phyloP scores from a whole-genome alignment of 1,140 invertebrate genomes.

The Tetramorium simillimum region DNA sequence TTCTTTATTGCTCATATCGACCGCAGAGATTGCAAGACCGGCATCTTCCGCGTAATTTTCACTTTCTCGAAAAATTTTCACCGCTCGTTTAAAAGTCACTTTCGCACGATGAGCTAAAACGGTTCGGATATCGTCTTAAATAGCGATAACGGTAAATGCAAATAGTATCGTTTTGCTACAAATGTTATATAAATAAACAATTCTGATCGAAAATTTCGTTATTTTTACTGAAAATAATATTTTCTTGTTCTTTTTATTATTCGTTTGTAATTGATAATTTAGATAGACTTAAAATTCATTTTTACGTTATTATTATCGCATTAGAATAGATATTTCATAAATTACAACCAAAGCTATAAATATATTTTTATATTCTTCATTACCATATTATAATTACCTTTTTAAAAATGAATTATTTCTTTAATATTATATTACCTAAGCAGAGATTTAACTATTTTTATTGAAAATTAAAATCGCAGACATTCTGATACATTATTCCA shows the following conservation, averaged over 20 bases:
- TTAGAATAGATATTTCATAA: background rate
- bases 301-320: background rate
- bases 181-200: background rate
- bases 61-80: constrained; percentile 44
- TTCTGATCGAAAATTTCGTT: background rate
- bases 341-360: background rate
- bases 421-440: background rate
- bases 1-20: constrained; percentile 51
- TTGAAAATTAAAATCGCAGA: background rate
- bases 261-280: background rate
- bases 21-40: constrained; percentile 30
- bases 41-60: constrained; percentile 52
- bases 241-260: background rate
- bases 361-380: background rate
- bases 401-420: background rate
- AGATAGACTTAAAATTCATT: background rate
- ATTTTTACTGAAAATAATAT: constrained; percentile 9
- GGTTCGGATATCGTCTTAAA: constrained; percentile 11
- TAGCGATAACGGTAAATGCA: background rate
- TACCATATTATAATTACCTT: no score
- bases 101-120: background rate
- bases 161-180: background rate
- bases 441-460: background rate
- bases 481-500: background rate
- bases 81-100: constrained; percentile 5